A percentile compares a stretch with the other conserved stretches of the same genome.
Evolutionary conservation across 1,140 invertebrate species (phyloP).

Genomic region (Caenorhabditis tropicalis): DNA sequence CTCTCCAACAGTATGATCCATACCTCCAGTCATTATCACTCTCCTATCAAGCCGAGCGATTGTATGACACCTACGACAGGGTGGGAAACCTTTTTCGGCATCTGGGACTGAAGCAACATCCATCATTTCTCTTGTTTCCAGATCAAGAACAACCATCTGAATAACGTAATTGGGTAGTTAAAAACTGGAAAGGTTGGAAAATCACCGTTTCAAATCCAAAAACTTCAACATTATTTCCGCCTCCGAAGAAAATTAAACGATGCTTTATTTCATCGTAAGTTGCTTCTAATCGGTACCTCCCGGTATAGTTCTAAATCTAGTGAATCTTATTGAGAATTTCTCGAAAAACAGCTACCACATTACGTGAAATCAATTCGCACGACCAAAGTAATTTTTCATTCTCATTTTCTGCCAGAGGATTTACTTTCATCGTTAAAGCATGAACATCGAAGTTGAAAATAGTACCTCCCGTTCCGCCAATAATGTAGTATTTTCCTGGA

Average conservation of each 20-base stretch:
- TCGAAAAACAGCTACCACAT: too few relatives aligned
- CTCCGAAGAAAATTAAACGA: not conserved
- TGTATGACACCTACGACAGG: conserved; percentile 37
- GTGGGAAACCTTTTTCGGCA: not conserved
- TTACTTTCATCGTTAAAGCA: not conserved
- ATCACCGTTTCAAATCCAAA: not conserved
- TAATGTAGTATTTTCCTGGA: conserved; percentile 19
- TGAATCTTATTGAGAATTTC: too few relatives aligned
- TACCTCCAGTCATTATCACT: conserved; percentile 39
- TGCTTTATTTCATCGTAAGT: not conserved
- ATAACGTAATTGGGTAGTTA: not conserved
- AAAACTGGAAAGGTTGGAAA: not conserved
- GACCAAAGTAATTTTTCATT: not conserved
- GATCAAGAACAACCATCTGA: not conserved
- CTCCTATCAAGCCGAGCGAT: not conserved
- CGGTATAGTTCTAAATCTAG: not conserved
- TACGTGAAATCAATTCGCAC: not conserved
- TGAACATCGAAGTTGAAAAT: conserved; percentile 35
- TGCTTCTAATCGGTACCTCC: not conserved
- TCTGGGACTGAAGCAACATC: not conserved
- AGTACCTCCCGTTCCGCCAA: conserved; percentile 46
- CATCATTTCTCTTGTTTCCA: not conserved
- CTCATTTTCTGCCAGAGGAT: not conserved
- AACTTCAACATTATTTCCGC: not conserved
- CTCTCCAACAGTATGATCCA: not conserved